Evolutionary conservation across 2,797 vertebrate species (phyloP).

Genomic region (Hoplostethus mediterraneus): DNA sequence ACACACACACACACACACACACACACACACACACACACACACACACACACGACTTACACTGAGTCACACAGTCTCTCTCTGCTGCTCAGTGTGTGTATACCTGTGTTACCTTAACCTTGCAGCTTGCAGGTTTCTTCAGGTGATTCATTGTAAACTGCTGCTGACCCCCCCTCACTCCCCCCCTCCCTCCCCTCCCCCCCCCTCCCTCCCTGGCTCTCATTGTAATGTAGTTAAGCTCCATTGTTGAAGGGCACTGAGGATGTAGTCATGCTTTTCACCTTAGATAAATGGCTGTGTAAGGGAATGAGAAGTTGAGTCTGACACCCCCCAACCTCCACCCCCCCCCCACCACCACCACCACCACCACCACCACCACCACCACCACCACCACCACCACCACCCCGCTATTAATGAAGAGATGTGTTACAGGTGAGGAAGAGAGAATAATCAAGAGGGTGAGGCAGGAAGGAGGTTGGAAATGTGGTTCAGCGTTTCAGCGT

Average conservation of each 20-base stretch:
- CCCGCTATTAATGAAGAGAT: slow-evolving; percentile 79
- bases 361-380: slow-evolving; percentile 35
- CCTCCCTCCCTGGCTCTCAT: slow-evolving; percentile 25
- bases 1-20: not conserved
- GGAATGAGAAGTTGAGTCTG: slow-evolving; percentile 57
- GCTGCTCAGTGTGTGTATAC: slow-evolving; percentile 31
- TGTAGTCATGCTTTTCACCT: slow-evolving; percentile 79
- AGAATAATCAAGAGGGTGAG: not conserved
- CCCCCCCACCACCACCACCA: slow-evolving; percentile 36
- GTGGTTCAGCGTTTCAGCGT: slow-evolving; percentile 68
- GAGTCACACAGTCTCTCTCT: not conserved
- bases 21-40: not conserved
- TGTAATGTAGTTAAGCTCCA: not conserved
- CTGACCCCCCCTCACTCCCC: not conserved
- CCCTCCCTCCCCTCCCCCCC: not conserved
- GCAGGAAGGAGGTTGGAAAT: slow-evolving; percentile 44
- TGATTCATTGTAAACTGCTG: slow-evolving; percentile 67
- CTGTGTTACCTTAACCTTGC: slow-evolving; percentile 78
- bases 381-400: slow-evolving; percentile 41
- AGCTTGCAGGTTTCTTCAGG: slow-evolving; percentile 56
- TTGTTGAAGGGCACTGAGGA: slow-evolving; percentile 70
- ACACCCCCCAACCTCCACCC: not conserved
- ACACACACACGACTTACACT: not conserved
- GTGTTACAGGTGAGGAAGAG: slow-evolving; percentile 60
- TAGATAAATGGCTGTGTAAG: slow-evolving; percentile 70